These are phyloP conservation scores for Geopemphigus sp. DNA, from an alignment of 1,140 invertebrate species.

Conservation along the genomic window DNA sequence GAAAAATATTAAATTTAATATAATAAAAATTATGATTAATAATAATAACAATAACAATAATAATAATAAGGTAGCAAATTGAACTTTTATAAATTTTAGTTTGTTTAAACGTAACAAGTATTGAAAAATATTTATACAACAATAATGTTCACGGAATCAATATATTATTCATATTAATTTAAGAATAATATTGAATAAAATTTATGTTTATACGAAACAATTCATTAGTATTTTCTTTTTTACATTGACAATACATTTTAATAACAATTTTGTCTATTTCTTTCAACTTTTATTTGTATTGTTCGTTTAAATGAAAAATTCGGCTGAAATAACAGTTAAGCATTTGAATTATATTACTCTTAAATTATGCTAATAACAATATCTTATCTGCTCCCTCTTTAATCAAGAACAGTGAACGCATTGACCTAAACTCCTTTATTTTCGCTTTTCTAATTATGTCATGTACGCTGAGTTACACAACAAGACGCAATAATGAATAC, in stretches of 20 bases:
- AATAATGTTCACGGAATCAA: background rate
- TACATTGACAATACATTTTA: background rate
- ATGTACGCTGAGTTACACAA: background rate
- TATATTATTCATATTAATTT: background rate
- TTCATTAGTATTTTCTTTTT: background rate
- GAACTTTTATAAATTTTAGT: too few relatives aligned
- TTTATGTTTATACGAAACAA: background rate
- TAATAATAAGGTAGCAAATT: too few relatives aligned
- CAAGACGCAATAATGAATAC: background rate
- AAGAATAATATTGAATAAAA: background rate
- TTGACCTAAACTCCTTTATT: background rate
- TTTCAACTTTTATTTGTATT: background rate
- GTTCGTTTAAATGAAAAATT: background rate
- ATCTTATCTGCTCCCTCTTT: background rate
- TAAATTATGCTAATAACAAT: background rate
- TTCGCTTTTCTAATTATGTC: slow-evolving; percentile 7
- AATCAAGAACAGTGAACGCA: background rate
- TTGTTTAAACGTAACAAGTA: too few relatives aligned
- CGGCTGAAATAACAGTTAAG: background rate
- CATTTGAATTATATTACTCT: background rate
- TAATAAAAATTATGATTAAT: too few relatives aligned
- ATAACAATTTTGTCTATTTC: background rate
- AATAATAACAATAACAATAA: too few relatives aligned
- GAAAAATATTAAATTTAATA: too few relatives aligned
- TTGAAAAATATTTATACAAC: too few relatives aligned